phyloP scores from a whole-genome alignment of 2,888 invertebrate species.

The Malacosoma neustria region DNA sequence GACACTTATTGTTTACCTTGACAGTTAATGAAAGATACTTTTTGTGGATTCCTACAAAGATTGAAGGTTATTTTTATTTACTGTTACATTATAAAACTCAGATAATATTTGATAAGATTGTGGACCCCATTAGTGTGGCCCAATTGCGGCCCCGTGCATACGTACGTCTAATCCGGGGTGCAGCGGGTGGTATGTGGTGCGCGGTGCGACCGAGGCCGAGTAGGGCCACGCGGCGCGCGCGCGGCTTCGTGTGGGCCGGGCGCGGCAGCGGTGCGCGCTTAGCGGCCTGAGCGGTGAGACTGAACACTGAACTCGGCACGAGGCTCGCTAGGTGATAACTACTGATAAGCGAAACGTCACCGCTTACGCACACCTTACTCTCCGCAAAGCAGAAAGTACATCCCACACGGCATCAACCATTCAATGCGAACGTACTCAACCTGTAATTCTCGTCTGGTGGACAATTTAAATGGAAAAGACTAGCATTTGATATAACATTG shows the following conservation, averaged over 20 bases:
- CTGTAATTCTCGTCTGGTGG: no score
- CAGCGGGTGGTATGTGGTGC: slow-evolving; percentile 4
- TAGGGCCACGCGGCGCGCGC: slow-evolving; percentile 16
- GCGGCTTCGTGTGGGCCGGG: slow-evolving; percentile 15
- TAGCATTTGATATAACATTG: no score
- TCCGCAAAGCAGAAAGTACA: slow-evolving; percentile 8
- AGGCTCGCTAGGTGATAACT: slow-evolving; percentile 62
- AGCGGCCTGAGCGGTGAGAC: slow-evolving; percentile 51
- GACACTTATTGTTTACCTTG: neutral
- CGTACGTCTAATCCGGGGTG: slow-evolving; percentile 6
- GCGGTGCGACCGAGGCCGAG: slow-evolving; percentile 10
- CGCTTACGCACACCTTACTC: slow-evolving; percentile 21
- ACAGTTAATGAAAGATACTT: neutral
- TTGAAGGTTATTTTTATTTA: neutral
- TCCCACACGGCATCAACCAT: neutral
- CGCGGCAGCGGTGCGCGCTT: slow-evolving; percentile 20
- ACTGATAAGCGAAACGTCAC: slow-evolving; percentile 60
- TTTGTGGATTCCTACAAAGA: neutral
- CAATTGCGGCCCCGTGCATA: slow-evolving; percentile 1
- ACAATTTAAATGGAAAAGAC: no score
- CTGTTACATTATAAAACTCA: neutral
- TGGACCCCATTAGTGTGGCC: neutral
- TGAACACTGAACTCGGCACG: slow-evolving; percentile 26
- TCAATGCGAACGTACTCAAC: neutral
- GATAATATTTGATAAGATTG: neutral